A percentile compares a stretch with the other conserved stretches of the same genome.
These are phyloP conservation scores for Hozukius guyotensis DNA, from an alignment of 2,797 vertebrate genomes.

Conservation along the genomic window DNA sequence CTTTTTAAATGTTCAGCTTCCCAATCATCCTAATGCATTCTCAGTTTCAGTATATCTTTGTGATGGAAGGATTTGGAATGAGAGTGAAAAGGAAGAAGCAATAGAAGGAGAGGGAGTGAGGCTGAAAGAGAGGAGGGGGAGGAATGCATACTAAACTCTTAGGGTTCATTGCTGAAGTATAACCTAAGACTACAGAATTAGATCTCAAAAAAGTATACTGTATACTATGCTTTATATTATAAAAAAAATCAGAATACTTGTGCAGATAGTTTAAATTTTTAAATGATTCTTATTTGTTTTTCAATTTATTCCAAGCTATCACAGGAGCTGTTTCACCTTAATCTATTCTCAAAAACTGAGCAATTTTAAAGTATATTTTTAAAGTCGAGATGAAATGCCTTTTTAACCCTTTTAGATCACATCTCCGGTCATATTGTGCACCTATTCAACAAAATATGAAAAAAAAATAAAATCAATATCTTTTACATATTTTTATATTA, in stretches of 20 bases:
- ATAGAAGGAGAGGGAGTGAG: background rate
- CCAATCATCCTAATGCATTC: constrained; percentile 62
- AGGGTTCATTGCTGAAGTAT: background rate
- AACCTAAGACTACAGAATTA: background rate
- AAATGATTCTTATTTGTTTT: background rate
- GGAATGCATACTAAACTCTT: constrained; percentile 9
- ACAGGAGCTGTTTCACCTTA: background rate
- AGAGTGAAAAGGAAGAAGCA: constrained; percentile 31
- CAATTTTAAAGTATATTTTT: background rate
- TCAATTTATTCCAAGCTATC: background rate
- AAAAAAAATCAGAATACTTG: background rate
- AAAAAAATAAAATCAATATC: too few relatives aligned
- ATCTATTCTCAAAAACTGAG: background rate
- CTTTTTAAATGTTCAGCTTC: constrained; percentile 10
- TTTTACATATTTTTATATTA: too few relatives aligned
- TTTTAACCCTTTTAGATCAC: too few relatives aligned
- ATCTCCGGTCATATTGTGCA: too few relatives aligned
- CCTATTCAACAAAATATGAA: too few relatives aligned
- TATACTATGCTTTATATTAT: background rate
- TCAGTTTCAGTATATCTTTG: constrained; percentile 50
- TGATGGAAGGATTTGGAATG: constrained; percentile 48
- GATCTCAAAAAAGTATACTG: background rate
- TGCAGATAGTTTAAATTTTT: background rate
- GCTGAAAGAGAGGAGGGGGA: constrained; percentile 8
- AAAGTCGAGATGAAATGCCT: background rate